A percentile compares a stretch with the other conserved stretches of the same genome.
Evolutionary conservation across 2,888 invertebrate species (phyloP).

Genomic region (Agrotis exclamationis): DNA sequence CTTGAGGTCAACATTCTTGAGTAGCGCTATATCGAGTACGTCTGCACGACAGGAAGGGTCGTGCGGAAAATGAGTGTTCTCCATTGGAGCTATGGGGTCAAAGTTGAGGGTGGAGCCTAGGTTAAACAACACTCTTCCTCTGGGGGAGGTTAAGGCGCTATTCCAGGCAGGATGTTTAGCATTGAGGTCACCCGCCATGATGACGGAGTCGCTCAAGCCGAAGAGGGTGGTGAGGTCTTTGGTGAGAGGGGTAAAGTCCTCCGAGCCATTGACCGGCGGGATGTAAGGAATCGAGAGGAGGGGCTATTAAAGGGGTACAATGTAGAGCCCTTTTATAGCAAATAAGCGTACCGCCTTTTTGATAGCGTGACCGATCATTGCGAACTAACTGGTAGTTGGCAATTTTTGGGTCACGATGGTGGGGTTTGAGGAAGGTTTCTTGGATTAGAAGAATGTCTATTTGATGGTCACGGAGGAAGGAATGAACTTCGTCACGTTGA

Average conservation of each 20-base stretch:
- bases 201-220: neutral
- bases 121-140: neutral
- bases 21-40: too few relatives aligned
- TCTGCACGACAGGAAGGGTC: neutral
- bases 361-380: neutral
- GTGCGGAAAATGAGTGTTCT: neutral
- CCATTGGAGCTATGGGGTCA: neutral
- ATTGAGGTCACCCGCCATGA: neutral
- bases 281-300: neutral
- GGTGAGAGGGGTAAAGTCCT: neutral
- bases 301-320: neutral
- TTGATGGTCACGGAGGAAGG: neutral
- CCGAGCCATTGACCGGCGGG: neutral
- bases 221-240: neutral
- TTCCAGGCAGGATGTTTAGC: neutral
- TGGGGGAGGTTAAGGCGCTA: neutral
- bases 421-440: neutral
- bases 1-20: too few relatives aligned
- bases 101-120: neutral
- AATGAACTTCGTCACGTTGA: neutral
- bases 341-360: neutral
- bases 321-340: neutral
- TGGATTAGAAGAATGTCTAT: neutral
- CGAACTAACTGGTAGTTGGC: neutral
- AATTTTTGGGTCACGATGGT: too few relatives aligned